A percentile compares a stretch with the other conserved stretches of the same genome.
phyloP scores from a whole-genome alignment of 2,888 invertebrate species.

The Tholera decimalis region DNA sequence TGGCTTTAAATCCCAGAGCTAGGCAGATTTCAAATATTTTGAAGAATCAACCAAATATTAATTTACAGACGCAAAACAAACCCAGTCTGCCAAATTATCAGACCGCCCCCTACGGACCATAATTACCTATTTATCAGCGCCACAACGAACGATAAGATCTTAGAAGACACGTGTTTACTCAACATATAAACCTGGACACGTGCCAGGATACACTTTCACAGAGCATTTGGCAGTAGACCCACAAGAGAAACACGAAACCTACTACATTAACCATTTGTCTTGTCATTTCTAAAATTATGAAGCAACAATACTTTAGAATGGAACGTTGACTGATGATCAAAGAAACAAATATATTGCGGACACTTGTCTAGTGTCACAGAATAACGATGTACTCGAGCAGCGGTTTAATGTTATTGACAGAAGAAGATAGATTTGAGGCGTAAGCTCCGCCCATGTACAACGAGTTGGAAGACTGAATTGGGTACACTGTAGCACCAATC shows the following conservation, averaged over 20 bases:
- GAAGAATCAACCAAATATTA: background rate
- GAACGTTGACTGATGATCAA: conserved; percentile 37
- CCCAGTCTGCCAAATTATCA: conserved; percentile 11
- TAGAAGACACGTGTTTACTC: conserved; percentile 41
- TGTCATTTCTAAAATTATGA: conserved; percentile 55
- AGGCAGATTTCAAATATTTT: background rate
- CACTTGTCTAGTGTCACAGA: conserved; percentile 26
- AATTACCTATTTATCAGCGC: conserved; percentile 36
- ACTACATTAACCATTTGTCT: conserved; percentile 43
- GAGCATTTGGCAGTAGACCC: conserved; percentile 52
- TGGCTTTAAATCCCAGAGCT: background rate
- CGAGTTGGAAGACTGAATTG: background rate
- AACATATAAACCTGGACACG: conserved; percentile 42
- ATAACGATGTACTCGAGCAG: conserved; percentile 22
- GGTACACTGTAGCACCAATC: background rate
- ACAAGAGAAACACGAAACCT: conserved; percentile 41
- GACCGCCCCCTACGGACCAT: conserved; percentile 14
- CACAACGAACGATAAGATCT: conserved; percentile 43
- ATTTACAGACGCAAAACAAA: conserved; percentile 20
- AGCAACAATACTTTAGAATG: conserved; percentile 32
- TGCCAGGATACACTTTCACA: conserved; percentile 56
- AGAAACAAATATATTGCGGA: conserved; percentile 23
- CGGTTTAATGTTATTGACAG: conserved; percentile 24
- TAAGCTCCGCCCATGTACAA: conserved; percentile 3
- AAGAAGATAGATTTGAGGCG: conserved; percentile 5